Base-by-base conservation (phyloP, 2,797 vertebrate genomes). In the Saxicola maurus region DNA sequence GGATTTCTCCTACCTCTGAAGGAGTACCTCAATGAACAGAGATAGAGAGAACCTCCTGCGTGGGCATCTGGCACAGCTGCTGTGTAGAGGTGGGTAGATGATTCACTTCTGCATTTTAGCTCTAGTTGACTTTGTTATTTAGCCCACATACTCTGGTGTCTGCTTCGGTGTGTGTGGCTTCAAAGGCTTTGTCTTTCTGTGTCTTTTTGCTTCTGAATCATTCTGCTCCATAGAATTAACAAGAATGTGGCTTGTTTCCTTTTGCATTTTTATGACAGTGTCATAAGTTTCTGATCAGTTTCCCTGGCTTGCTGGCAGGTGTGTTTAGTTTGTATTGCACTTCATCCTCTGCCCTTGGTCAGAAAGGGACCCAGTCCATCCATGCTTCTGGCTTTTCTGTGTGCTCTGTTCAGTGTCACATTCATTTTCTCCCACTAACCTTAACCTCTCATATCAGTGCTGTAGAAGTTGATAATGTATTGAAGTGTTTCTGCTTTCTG, bases 1-100 rank as follows among this genome's bases (percentile, higher is more conserved):
- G 49, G 17, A 30, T 56, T 75, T 77, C 30, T 73, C 8, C 19
- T 68, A 4, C 9, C 38, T 25, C 37, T 48, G 59, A 38, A 66
- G 38, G 28, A 56, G 8, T 67, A 25, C 10, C 6, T 52, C 28
- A 33, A 0, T 31, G 19, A 21, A 30, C 43, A 73, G 28, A 35
- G 31, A 62, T 16, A 17, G 19, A 19, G 24, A 31, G 15, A 67
- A 13, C 13, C 5, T 37, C 10, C 7, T 67, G 24, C 0, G 0
- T 64, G 55, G 20, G 45, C 13, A 10, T 62, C 57, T 86, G 31
- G 11, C 9, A 30, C 10, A 51, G 24, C 15, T 73, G 37, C 64
- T 57, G 31, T 11, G 2, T 53, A 28, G n/a, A 60, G 33, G 10
- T 49, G 67, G 33, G n/a, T 33, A 27, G 27, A 38, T 53, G 31